These are phyloP conservation scores for Helogale parvula DNA, from an alignment of 2,113 vertebrate genomes.

Conservation along the genomic window DNA sequence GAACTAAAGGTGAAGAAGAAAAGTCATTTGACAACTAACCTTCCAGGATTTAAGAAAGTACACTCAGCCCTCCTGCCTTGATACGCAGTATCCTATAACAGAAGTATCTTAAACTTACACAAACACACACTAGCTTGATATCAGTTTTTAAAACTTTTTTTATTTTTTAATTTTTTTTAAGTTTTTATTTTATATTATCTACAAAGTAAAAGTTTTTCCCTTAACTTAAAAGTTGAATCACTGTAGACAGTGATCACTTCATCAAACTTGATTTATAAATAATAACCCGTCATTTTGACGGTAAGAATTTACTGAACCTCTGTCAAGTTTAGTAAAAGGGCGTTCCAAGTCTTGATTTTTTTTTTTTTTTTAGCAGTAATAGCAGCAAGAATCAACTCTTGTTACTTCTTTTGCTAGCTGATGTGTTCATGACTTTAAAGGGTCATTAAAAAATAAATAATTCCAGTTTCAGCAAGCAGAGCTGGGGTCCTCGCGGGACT, in stretches of 20 bases:
- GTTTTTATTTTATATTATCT: slow-evolving; percentile 99
- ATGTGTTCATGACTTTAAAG: slow-evolving; percentile 95
- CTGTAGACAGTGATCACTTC: slow-evolving; percentile 93
- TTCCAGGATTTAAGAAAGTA: slow-evolving; percentile 12
- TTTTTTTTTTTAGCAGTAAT: slow-evolving; percentile 88
- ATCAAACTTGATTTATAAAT: slow-evolving; percentile 98
- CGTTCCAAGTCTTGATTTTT: slow-evolving; percentile 93
- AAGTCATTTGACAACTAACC: slow-evolving; percentile 52
- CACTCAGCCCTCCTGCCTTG: neutral
- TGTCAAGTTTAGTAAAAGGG: slow-evolving; percentile 94
- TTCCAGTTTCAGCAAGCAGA: slow-evolving; percentile 97
- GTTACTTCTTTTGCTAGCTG: slow-evolving; percentile 97
- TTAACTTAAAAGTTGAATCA: slow-evolving; percentile 99
- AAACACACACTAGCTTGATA: slow-evolving; percentile 71
- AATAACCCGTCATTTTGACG: slow-evolving; percentile 94
- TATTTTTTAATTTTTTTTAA: slow-evolving; percentile 97
- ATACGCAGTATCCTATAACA: neutral
- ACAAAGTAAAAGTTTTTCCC: slow-evolving; percentile 99
- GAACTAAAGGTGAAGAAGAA: slow-evolving; percentile 70
- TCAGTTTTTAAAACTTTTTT: slow-evolving; percentile 99
- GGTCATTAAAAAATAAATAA: slow-evolving; percentile 97
- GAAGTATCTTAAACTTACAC: slow-evolving; percentile 54
- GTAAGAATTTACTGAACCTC: slow-evolving; percentile 92
- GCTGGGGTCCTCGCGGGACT: slow-evolving; percentile 88
- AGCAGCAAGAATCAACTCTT: slow-evolving; percentile 97